Evolutionary conservation across 2,797 vertebrate species (phyloP), one percentile per base, ranked within the genome.

Genomic region (Luscinia luscinia): DNA sequence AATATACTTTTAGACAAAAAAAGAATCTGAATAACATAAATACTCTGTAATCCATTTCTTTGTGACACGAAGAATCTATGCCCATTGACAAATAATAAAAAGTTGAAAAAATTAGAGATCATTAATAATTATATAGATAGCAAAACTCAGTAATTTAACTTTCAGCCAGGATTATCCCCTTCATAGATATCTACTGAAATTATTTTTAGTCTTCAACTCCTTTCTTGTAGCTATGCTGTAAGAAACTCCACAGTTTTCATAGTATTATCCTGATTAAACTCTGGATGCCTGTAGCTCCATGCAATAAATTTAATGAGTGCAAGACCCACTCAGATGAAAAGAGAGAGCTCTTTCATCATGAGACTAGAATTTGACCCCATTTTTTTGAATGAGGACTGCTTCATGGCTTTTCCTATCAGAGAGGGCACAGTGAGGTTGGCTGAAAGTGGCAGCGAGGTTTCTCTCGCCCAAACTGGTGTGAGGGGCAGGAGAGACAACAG

Each of bases 401-500:
- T 26, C 6, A 3, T 20, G 18, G 14, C 22, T 46, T 67, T 90
- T 68, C 43, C 21, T 4, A 18, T 12, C 32, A 54, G 34, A 18
- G 3, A 15, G 36, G 58, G 34, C 32, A 11, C 18, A 40, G 67
- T 0, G 1, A 64, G 27, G 17, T 9, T 59, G 26, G 72, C 55
- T 76, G 64, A n/a, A 34, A 54, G 64, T 20, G 30, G 5, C 45
- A 30, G 55, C 0, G 1, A 46, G n/a, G 9, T n/a, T 77, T 6
- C 14, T 84, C 49, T 83, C 16, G 14, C 21, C 28, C 17, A 15
- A 3, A 3, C n/a, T 0, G 0, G 9, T 9, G 32, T 30, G 32
- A 82, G 38, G 21, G 28, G 22, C 55, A 51, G 41, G 12, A 80
- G 27, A 43, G 13, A 52, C 13, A 58, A 2, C 20, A 1, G 40